Evolutionary conservation across 2,113 vertebrate species (phyloP).

Genomic region (Nestor notabilis): DNA sequence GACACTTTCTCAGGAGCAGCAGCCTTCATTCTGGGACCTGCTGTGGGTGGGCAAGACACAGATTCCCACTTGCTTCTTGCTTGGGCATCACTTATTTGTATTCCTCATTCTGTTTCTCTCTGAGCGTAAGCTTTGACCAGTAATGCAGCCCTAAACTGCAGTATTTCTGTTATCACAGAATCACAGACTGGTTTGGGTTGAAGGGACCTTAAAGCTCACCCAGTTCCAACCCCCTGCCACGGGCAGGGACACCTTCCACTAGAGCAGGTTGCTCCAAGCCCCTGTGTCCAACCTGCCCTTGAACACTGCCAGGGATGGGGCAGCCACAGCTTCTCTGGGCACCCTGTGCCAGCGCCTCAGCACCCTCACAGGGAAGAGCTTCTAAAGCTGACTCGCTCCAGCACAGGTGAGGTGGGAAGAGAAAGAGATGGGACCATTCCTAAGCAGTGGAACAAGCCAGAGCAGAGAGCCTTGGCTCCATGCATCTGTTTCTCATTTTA

Average conservation of each 20-base stretch:
- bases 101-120: neutral
- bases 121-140: neutral
- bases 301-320: neutral
- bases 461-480: neutral
- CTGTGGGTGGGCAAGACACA: rapidly evolving
- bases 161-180: neutral
- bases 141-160: neutral
- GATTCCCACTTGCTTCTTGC: neutral
- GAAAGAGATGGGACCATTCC: neutral
- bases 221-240: neutral
- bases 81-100: neutral
- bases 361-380: neutral
- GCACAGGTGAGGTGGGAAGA: neutral
- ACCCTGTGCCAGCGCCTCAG: neutral
- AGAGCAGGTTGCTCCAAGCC: neutral
- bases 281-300: neutral
- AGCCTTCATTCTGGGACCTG: rapidly evolving
- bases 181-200: neutral
- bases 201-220: neutral
- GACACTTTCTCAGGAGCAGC: rapidly evolving
- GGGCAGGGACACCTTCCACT: neutral
- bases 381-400: neutral
- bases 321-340: neutral
- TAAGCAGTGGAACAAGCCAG: neutral
- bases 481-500: neutral